Base-by-base conservation (phyloP, 2,888 invertebrate species). In the Trichopoda pennipes region DNA sequence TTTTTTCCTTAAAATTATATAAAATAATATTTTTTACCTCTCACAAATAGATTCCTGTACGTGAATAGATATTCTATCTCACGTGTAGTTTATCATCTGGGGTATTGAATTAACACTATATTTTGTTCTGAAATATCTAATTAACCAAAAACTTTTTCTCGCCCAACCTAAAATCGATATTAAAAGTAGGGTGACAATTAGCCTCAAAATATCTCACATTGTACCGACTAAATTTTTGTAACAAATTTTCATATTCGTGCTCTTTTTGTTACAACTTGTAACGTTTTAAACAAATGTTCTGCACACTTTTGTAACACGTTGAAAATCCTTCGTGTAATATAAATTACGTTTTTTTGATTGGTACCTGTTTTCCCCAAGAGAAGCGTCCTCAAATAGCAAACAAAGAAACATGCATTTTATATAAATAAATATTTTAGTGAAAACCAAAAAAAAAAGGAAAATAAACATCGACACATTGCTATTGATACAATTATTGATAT, bases 401-500 rank as follows among this genome's bases (percentile, higher is more conserved):
- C 19, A 64, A 64, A 73, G n/a, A 79, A 55, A 21, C 6, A 76
- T 47, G 51, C 19, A 44, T 21, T 23, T 16, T 35, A 14, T 35
- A 73, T 38, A 75, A 38, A 49, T 32, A 14, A 42, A 47, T 47
- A 44, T 16, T 19, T 58, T 49, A 63, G 47, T 28, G 7, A 28
- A 35, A 28, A 51, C 19, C 49, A 75, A 49, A 35, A 56, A 14
- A 42, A 14, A 51, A 42, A 19, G 23, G 4, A 47, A 53, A 44
- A 32, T 19, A 70, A 58, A 63, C 56, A 56, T 56, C 35, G 66
- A 38, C 55, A 63, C 23, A 69, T 56, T 49, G 60, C 56, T 51
- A 68, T 19, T 80, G 63, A 74, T 63, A 74, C 69, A 74, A 69
- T 63, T 69, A 80, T 63, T 69, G 69, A 69, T 69, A 56, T 51